phyloP scores from a whole-genome alignment of 1,140 invertebrate species.

The Procambarus clarkii region DNA sequence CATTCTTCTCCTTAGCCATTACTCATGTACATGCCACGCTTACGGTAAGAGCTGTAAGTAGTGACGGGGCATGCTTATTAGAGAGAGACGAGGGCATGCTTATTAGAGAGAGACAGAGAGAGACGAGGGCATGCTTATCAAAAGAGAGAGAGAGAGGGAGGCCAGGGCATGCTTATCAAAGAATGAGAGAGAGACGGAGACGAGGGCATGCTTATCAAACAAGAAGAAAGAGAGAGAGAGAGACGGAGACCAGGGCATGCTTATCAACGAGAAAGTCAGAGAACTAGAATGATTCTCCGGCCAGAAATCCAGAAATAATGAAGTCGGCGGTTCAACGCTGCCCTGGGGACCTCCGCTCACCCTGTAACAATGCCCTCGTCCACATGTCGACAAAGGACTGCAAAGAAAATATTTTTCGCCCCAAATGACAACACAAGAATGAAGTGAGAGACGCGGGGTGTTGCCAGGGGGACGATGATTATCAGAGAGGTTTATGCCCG shows the following conservation, averaged over 20 bases:
- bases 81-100: neutral
- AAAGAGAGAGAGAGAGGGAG: constrained; percentile 13
- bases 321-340: constrained; percentile 52
- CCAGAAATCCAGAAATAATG: constrained; percentile 68
- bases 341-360: constrained; percentile 41
- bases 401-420: constrained; percentile 65
- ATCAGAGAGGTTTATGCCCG: constrained; percentile 7
- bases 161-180: too few relatives aligned
- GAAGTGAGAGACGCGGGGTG: constrained; percentile 51
- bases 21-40: too few relatives aligned
- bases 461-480: constrained; percentile 27
- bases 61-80: neutral
- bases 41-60: too few relatives aligned
- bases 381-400: constrained; percentile 65
- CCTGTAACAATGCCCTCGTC: constrained; percentile 52
- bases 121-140: neutral
- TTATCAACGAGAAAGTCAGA: constrained; percentile 56
- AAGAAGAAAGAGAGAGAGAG: neutral
- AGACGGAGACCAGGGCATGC: constrained; percentile 3
- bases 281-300: constrained; percentile 57
- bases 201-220: constrained; percentile 31
- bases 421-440: constrained; percentile 68
- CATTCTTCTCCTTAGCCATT: too few relatives aligned
- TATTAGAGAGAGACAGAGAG: neutral
- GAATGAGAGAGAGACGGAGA: constrained; percentile 11